These are phyloP conservation scores for Nibea coibor DNA, from an alignment of 2,113 vertebrate species.

Conservation along the genomic window DNA sequence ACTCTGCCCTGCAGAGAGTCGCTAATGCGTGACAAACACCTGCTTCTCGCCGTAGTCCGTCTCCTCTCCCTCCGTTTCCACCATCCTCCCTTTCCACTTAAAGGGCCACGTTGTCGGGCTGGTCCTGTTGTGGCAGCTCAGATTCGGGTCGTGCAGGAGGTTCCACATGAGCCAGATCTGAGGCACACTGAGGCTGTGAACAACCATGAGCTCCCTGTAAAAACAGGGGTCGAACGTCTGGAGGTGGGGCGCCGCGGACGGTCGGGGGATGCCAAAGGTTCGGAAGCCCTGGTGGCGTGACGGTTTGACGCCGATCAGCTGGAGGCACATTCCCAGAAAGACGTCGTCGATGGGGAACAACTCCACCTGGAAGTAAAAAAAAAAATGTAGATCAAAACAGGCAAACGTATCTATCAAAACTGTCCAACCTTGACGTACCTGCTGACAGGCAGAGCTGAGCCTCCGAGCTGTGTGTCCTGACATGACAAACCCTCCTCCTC, in stretches of 20 bases:
- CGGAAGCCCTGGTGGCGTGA: slow-evolving; percentile 91
- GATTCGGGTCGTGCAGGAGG: slow-evolving; percentile 88
- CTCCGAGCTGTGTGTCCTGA: slow-evolving; percentile 89
- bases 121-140: slow-evolving; percentile 86
- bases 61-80: neutral
- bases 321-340: slow-evolving; percentile 97
- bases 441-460: slow-evolving; percentile 87
- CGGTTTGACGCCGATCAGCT: slow-evolving; percentile 90
- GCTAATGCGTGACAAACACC: slow-evolving; percentile 64
- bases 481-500: slow-evolving; percentile 94
- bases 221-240: slow-evolving; percentile 96
- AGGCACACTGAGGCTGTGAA: slow-evolving; percentile 92
- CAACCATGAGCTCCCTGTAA: slow-evolving; percentile 95
- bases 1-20: neutral
- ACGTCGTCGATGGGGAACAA: slow-evolving; percentile 98
- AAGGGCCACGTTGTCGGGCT: slow-evolving; percentile 72
- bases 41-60: slow-evolving; percentile 56
- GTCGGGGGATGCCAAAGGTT: slow-evolving; percentile 94
- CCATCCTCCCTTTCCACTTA: slow-evolving; percentile 74
- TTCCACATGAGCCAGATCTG: slow-evolving; percentile 99
- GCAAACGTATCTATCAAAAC: neutral
- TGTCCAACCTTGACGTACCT: slow-evolving; percentile 62
- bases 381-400: neutral
- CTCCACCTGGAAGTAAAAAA: slow-evolving; percentile 87
- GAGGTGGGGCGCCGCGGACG: slow-evolving; percentile 93